Evolutionary conservation across 2,113 vertebrate species (phyloP).

Genomic region (Anguilla japonica): DNA sequence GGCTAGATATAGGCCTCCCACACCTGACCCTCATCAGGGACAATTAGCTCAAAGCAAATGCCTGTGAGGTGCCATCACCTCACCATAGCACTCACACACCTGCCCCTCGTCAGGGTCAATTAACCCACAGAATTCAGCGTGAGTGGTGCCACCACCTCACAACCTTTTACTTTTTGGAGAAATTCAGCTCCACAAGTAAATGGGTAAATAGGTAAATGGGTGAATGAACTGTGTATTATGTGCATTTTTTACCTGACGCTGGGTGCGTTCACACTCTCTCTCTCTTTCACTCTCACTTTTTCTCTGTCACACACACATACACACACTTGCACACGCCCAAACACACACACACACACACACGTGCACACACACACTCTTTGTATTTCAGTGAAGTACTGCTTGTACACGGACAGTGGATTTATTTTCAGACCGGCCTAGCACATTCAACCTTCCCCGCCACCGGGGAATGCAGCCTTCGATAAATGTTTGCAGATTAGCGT

Average conservation of each 20-base stretch:
- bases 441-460: slow-evolving; percentile 55
- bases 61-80: too few relatives aligned
- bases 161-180: background rate
- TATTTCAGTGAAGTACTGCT: slow-evolving; percentile 57
- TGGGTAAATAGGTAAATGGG: background rate
- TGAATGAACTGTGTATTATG: background rate
- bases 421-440: slow-evolving; percentile 51
- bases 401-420: slow-evolving; percentile 47
- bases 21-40: too few relatives aligned
- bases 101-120: too few relatives aligned
- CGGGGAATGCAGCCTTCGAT: slow-evolving; percentile 65
- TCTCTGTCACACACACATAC: background rate
- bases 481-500: slow-evolving; percentile 82
- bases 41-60: too few relatives aligned
- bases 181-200: background rate
- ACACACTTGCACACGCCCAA: background rate
- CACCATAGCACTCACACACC: too few relatives aligned
- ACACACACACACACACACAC: background rate
- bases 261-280: background rate
- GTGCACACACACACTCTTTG: slow-evolving; percentile 43
- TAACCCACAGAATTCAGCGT: too few relatives aligned
- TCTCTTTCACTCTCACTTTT: background rate
- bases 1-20: too few relatives aligned
- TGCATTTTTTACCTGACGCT: background rate
- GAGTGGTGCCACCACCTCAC: too few relatives aligned